Percentiles rank a stretch among this genome's conserved stretches.
phyloP scores from a whole-genome alignment of 2,113 vertebrate species.

The Galbula dea region DNA sequence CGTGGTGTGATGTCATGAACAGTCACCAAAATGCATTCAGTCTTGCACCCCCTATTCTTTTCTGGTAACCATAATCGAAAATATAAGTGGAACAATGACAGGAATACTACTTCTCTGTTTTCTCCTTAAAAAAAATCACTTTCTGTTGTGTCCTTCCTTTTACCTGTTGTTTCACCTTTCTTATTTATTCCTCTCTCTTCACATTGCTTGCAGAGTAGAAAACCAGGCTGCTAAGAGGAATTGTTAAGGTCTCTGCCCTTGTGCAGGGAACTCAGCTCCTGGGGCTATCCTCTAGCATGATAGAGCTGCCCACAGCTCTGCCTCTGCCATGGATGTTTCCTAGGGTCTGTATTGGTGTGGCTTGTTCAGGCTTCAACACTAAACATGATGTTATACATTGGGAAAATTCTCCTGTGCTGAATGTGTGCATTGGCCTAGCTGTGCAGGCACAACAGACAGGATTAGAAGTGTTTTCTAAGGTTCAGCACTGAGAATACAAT shows the following conservation, averaged over 20 bases:
- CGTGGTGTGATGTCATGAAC: background rate
- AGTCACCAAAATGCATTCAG: background rate
- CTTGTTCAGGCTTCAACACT: background rate
- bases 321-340: background rate
- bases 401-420: background rate
- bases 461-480: slow-evolving; percentile 44
- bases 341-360: background rate
- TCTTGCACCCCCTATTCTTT: background rate
- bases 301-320: background rate
- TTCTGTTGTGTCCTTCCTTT: background rate
- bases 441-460: slow-evolving; percentile 24
- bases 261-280: background rate
- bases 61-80: background rate
- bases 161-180: background rate
- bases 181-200: background rate
- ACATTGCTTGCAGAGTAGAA: background rate
- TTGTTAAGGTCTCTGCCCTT: background rate
- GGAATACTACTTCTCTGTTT: background rate
- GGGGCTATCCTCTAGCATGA: background rate
- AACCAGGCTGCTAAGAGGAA: background rate
- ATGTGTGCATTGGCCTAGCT: background rate
- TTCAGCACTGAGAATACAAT: slow-evolving; percentile 54
- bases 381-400: background rate
- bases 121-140: background rate
- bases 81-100: background rate